Evolutionary conservation across 2,888 invertebrate species (phyloP).

Genomic region (Parnassius mnemosyne): DNA sequence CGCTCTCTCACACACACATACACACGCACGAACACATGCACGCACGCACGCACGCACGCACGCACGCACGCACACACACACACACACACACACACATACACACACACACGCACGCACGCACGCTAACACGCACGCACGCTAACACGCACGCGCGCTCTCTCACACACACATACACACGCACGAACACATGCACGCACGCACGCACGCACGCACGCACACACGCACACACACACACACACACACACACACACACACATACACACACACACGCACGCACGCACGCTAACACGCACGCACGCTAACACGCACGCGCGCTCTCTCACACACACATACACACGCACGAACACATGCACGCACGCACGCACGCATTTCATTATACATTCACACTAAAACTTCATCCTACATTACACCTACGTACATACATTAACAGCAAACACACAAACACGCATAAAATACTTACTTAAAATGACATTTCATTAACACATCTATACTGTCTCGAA

Average conservation of each 20-base stretch:
- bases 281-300: not conserved
- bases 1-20: too few species aligned
- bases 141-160: too few species aligned
- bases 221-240: not conserved
- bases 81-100: not conserved
- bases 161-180: not conserved
- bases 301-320: not conserved
- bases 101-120: not conserved
- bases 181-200: not conserved
- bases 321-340: too few species aligned
- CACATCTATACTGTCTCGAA: too few species aligned
- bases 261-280: slow-evolving; percentile 1
- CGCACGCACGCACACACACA: not conserved
- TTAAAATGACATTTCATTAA: too few species aligned
- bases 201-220: not conserved
- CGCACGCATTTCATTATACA: too few species aligned
- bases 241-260: not conserved
- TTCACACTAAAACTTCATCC: too few species aligned
- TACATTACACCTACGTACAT: too few species aligned
- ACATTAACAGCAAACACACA: too few species aligned
- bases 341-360: too few species aligned
- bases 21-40: not conserved
- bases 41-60: not conserved
- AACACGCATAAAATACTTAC: too few species aligned
- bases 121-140: not conserved